These are phyloP conservation scores for Agrochola circellaris DNA, from an alignment of 2,888 invertebrate species.

Conservation along the genomic window DNA sequence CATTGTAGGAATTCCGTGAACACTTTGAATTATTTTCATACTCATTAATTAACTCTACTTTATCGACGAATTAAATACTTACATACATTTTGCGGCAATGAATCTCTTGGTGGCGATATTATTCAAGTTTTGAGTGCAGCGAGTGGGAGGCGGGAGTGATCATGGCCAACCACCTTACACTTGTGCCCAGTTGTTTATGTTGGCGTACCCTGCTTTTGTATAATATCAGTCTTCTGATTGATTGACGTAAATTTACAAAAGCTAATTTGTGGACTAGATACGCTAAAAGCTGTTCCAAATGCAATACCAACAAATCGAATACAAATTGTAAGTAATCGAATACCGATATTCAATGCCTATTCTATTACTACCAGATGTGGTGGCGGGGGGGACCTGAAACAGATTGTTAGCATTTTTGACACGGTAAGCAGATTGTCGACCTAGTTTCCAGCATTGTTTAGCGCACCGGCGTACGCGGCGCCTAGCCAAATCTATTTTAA, in stretches of 20 bases:
- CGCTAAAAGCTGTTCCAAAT: conserved; percentile 45
- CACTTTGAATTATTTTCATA: conserved; percentile 53
- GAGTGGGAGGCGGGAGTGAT: conserved; percentile 56
- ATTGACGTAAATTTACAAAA: conserved; percentile 54
- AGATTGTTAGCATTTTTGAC: conserved; percentile 82
- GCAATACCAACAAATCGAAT: conserved; percentile 32
- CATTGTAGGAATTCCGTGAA: conserved; percentile 66
- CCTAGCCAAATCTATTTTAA: conserved; percentile 89
- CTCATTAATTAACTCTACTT: conserved; percentile 54
- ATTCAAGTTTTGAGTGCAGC: conserved; percentile 43
- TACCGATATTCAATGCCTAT: conserved; percentile 52
- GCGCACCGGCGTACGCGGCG: conserved; percentile 82
- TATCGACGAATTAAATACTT: conserved; percentile 31
- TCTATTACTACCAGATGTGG: conserved; percentile 59
- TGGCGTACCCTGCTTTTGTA: conserved; percentile 47
- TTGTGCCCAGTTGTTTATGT: conserved; percentile 53
- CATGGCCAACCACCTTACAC: conserved; percentile 60
- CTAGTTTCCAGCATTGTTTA: conserved; percentile 88
- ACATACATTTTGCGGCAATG: conserved; percentile 34
- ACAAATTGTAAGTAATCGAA: conserved; percentile 57
- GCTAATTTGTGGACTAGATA: conserved; percentile 50
- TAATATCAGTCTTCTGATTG: conserved; percentile 46
- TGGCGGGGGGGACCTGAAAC: conserved; percentile 58
- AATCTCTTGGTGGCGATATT: conserved; percentile 43
- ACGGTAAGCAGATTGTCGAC: conserved; percentile 87